These are phyloP conservation scores for Scotopteryx bipunctaria DNA, from an alignment of 2,888 invertebrate genomes.

Conservation along the genomic window DNA sequence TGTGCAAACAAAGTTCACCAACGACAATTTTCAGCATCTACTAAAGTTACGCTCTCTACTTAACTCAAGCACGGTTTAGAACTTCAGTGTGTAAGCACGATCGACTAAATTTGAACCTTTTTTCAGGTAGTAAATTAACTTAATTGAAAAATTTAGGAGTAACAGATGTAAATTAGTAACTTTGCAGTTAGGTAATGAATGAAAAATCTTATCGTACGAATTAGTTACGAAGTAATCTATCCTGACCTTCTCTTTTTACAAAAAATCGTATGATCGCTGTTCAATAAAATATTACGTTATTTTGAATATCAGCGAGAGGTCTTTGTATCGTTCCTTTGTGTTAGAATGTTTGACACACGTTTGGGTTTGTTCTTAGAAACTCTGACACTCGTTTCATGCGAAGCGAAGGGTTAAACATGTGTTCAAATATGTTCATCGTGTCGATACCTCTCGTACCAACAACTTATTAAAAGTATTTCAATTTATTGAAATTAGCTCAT, in stretches of 20 bases:
- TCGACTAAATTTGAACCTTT: conserved; percentile 6
- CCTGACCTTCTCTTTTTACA: not conserved
- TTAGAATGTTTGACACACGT: conserved; percentile 25
- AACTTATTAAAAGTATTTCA: too few species aligned
- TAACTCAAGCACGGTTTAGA: conserved; percentile 7
- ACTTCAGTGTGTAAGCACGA: conserved; percentile 8
- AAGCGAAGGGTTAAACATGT: conserved; percentile 1
- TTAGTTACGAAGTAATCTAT: conserved; percentile 8
- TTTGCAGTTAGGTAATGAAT: conserved; percentile 20
- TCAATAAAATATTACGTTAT: conserved; percentile 2
- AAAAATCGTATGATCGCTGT: not conserved
- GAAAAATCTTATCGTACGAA: conserved; percentile 20
- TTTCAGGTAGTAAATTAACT: conserved; percentile 17
- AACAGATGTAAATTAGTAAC: conserved; percentile 23
- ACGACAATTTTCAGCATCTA: conserved; percentile 5
- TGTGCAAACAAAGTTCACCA: not conserved
- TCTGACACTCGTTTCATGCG: conserved; percentile 19
- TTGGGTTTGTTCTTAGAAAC: conserved; percentile 17
- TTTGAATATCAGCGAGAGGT: conserved; percentile 9
- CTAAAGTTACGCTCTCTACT: conserved; percentile 7
- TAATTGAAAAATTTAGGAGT: conserved; percentile 23
- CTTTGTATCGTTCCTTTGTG: conserved; percentile 22
- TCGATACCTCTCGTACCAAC: too few species aligned
- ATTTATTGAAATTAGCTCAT: too few species aligned
- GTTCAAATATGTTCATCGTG: not conserved